phyloP scores from a whole-genome alignment of 2,888 invertebrate genomes.

The Schizotus pectinicornis region DNA sequence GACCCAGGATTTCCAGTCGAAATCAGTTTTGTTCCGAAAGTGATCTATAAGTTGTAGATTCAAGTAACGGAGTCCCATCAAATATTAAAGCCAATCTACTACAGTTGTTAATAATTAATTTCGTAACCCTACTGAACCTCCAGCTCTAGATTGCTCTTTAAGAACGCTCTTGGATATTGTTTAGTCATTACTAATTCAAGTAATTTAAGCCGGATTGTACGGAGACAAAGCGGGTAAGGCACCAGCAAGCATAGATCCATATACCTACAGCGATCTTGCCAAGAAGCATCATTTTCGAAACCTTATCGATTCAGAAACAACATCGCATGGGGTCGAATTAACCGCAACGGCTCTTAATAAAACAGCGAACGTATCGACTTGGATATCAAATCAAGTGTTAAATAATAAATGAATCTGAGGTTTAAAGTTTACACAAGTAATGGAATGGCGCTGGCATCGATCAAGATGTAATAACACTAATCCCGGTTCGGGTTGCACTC shows the following conservation, averaged over 20 bases:
- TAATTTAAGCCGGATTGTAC: conserved; percentile 32
- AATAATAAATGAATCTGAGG: conserved; percentile 51
- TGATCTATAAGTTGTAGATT: conserved; percentile 39
- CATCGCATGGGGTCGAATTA: background rate
- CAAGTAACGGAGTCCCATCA: conserved; percentile 31
- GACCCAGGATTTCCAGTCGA: background rate
- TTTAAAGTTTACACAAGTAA: conserved; percentile 55
- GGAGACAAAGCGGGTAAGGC: conserved; percentile 9
- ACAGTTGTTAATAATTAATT: conserved; percentile 41
- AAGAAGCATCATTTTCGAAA: no score
- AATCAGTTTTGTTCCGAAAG: background rate
- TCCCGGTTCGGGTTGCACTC: conserved; percentile 47
- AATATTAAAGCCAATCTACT: conserved; percentile 43
- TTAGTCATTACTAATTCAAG: conserved; percentile 38
- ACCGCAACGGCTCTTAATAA: conserved; percentile 12
- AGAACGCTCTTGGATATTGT: conserved; percentile 40
- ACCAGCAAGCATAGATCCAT: conserved; percentile 3
- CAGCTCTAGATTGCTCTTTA: conserved; percentile 39
- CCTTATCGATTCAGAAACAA: no score
- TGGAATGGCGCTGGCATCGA: conserved; percentile 51
- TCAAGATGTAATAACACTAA: conserved; percentile 54
- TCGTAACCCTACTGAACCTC: conserved; percentile 36
- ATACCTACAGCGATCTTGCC: no score
- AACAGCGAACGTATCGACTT: conserved; percentile 21
- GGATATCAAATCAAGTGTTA: conserved; percentile 45